Conservation (phyloP, 2,797 vertebrate species). For the Pteropus rufus region DNA sequence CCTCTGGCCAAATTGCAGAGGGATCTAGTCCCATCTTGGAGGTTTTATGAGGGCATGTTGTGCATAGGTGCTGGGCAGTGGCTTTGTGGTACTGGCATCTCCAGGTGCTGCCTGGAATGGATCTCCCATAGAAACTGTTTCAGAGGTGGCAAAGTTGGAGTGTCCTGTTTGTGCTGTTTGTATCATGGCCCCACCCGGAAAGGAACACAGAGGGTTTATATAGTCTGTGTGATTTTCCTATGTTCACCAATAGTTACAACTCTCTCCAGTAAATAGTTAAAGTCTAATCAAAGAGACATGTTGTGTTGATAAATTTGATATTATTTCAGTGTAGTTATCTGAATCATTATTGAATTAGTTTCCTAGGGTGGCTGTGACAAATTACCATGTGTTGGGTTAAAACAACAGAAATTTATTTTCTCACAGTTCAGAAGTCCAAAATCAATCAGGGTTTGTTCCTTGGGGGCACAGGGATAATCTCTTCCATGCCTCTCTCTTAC, state of each 20-base stretch:
- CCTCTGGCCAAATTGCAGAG: neutral
- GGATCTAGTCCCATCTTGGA: neutral
- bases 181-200: neutral
- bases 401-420: neutral
- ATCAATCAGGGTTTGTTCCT: neutral
- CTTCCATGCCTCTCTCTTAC: neutral
- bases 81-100: neutral
- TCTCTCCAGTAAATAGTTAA: constrained; percentile 56
- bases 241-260: constrained; percentile 61
- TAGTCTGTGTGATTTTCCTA: constrained; percentile 53
- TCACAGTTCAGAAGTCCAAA: neutral
- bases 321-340: constrained; percentile 69
- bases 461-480: neutral
- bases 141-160: neutral
- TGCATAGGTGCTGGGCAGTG: neutral
- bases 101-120: neutral
- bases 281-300: constrained; percentile 67
- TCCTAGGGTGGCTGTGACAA: neutral
- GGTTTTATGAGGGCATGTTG: neutral
- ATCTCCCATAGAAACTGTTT: neutral
- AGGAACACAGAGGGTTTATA: constrained; percentile 3
- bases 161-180: neutral
- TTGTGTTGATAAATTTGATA: constrained; percentile 72
- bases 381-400: neutral
- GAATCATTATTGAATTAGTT: constrained; percentile 44